phyloP scores from a whole-genome alignment of 2,888 invertebrate genomes.

The Eristalis pertinax region DNA sequence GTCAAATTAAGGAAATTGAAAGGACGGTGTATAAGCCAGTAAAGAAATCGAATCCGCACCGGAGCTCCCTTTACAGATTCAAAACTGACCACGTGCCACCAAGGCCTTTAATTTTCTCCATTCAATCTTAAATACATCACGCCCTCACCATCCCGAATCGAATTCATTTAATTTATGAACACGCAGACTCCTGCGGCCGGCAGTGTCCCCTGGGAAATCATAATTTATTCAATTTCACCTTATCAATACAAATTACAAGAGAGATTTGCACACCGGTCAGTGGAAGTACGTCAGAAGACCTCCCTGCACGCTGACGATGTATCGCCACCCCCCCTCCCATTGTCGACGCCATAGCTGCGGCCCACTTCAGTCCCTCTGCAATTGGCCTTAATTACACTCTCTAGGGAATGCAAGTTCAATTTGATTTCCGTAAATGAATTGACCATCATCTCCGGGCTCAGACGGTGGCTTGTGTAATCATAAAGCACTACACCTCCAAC shows the following conservation, averaged over 20 bases:
- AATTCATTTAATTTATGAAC: not conserved
- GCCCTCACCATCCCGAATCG: not conserved
- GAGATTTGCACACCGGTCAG: not conserved
- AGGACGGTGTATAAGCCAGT: no score
- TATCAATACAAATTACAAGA: not conserved
- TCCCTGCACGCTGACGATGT: not conserved
- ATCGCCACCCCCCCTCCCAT: conserved; percentile 26
- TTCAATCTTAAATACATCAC: not conserved
- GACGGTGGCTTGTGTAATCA: conserved; percentile 5
- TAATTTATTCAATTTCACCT: not conserved
- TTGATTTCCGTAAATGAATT: not conserved
- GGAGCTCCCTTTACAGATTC: not conserved
- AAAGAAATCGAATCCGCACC: no score
- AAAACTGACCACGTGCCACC: not conserved
- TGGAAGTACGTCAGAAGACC: not conserved
- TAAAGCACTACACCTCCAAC: not conserved
- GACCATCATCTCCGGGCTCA: conserved; percentile 8
- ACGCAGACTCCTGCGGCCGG: no score
- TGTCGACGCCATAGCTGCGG: conserved; percentile 42
- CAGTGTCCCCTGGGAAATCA: not conserved
- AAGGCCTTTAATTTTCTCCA: not conserved
- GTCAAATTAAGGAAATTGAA: no score
- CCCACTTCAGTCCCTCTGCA: conserved; percentile 45
- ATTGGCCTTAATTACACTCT: conserved; percentile 48
- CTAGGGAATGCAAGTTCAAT: conserved; percentile 3